Percentiles rank a stretch among this genome's conserved stretches.
Evolutionary conservation across 35 echinoderm and acorn worm genomes (phyloP).

Genomic region (Acanthaster planci): DNA sequence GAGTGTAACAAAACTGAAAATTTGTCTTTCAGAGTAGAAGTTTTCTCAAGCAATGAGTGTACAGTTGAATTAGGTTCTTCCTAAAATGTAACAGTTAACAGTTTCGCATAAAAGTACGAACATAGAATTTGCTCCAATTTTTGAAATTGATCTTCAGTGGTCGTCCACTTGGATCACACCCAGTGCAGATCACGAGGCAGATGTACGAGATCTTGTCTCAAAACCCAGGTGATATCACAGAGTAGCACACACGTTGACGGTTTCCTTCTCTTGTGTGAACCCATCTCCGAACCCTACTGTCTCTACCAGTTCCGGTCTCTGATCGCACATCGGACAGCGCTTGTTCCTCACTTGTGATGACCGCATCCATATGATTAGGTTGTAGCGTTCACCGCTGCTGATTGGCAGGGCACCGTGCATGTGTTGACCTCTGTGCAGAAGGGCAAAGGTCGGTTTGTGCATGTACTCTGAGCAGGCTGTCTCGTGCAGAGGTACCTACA

Average conservation of each 20-base stretch:
- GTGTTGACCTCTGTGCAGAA: slow-evolving; percentile 94
- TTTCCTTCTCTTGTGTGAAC: slow-evolving; percentile 57
- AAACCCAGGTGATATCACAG: no score
- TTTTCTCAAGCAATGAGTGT: no score
- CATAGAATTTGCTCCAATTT: no score
- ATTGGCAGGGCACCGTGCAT: slow-evolving; percentile 93
- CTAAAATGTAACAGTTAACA: no score
- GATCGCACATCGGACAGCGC: slow-evolving; percentile 91
- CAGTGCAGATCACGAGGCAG: no score
- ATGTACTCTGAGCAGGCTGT: slow-evolving; percentile 53
- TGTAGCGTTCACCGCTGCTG: slow-evolving; percentile 80
- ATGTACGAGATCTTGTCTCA: no score
- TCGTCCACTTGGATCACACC: no score
- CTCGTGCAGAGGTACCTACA: slow-evolving; percentile 61
- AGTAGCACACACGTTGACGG: slow-evolving; percentile 69
- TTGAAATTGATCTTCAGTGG: no score
- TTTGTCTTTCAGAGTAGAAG: no score
- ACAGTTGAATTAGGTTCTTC: no score
- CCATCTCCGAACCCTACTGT: slow-evolving; percentile 91
- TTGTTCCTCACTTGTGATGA: slow-evolving; percentile 76
- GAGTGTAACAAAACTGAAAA: no score
- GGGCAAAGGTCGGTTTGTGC: slow-evolving; percentile 79
- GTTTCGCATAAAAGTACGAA: no score
- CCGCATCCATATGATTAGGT: slow-evolving; percentile 97
- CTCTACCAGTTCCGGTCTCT: slow-evolving; percentile 67